phyloP scores from a whole-genome alignment of 2,113 vertebrate species.

The Percina caprodes region DNA sequence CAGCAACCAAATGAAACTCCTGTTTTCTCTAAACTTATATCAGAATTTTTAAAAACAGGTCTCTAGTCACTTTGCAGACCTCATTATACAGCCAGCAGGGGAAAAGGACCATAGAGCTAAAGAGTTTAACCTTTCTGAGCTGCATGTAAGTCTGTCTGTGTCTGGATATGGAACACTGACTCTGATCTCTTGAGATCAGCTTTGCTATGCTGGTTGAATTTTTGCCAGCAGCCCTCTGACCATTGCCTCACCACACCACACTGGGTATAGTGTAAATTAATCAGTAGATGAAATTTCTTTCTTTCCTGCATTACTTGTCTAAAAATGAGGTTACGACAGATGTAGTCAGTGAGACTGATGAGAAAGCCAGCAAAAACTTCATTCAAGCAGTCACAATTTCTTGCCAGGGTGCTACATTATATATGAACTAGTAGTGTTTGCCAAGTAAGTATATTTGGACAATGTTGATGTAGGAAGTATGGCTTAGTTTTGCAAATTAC shows the following conservation, averaged over 20 bases:
- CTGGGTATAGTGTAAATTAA: constrained; percentile 25
- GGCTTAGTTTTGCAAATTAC: neutral
- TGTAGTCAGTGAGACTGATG: neutral
- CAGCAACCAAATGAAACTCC: constrained; percentile 9
- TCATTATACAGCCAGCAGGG: constrained; percentile 55
- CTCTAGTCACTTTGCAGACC: constrained; percentile 37
- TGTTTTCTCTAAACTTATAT: constrained; percentile 31
- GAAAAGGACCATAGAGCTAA: constrained; percentile 39
- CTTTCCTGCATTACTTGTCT: neutral
- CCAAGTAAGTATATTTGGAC: neutral
- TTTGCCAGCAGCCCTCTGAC: constrained; percentile 36
- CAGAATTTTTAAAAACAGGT: constrained; percentile 34
- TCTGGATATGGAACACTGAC: constrained; percentile 60
- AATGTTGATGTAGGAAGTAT: constrained; percentile 16
- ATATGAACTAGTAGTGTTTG: neutral
- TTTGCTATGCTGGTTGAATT: constrained; percentile 41
- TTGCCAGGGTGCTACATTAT: neutral
- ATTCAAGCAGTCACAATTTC: neutral
- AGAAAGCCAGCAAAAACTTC: neutral
- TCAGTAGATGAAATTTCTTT: constrained; percentile 1
- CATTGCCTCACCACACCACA: constrained; percentile 2
- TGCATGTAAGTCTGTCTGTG: constrained; percentile 51
- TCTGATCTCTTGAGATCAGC: constrained; percentile 68
- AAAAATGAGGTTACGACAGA: neutral
- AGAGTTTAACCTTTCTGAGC: constrained; percentile 63